Evolutionary conservation across 2,797 vertebrate species (phyloP).

Genomic region (Hapalemur alaotrensis): DNA sequence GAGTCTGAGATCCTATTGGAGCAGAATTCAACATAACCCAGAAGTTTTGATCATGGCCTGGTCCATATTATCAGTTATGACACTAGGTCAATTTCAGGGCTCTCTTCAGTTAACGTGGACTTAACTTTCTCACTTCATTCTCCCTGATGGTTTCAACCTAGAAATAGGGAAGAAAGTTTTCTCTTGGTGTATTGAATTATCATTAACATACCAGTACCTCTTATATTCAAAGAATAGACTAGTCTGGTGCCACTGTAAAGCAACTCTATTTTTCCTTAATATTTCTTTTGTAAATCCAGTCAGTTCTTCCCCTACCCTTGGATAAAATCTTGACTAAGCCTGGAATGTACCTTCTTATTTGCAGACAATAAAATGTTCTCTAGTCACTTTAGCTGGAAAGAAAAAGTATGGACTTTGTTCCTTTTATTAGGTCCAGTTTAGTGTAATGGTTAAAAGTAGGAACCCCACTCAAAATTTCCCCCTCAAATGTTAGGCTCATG

Average conservation of each 20-base stretch:
- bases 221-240: neutral
- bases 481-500: neutral
- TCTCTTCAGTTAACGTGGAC: neutral
- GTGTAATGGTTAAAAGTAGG: neutral
- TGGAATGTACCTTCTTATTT: neutral
- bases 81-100: neutral
- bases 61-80: neutral
- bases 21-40: neutral
- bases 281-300: neutral
- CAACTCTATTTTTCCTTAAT: neutral
- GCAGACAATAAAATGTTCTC: conserved; percentile 12
- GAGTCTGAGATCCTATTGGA: neutral
- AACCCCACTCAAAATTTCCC: neutral
- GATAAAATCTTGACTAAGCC: neutral
- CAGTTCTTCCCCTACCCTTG: neutral
- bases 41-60: neutral
- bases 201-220: neutral
- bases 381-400: neutral
- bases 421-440: neutral
- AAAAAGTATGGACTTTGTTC: neutral
- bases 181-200: neutral
- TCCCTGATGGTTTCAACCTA: neutral
- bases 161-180: neutral
- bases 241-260: neutral
- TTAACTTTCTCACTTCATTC: neutral